Evolutionary conservation across 53 echinoderm and acorn worm species (phyloP).

Genomic region (Mesocentrotus franciscanus): DNA sequence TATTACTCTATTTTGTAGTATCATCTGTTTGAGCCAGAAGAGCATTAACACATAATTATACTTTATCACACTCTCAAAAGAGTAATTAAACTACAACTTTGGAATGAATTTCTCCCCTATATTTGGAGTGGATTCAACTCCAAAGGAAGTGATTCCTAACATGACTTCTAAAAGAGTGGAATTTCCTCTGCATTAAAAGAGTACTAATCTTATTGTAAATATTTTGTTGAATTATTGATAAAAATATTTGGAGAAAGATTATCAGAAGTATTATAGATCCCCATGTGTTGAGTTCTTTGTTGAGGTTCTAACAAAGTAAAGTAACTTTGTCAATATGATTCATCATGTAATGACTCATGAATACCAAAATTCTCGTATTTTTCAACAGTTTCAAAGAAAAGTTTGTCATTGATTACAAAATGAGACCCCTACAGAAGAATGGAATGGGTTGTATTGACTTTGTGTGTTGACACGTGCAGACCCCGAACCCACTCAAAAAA

Average conservation of each 20-base stretch:
- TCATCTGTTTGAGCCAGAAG: too few relatives aligned
- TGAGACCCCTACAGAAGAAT: slow-evolving; percentile 4
- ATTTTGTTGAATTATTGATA: background rate
- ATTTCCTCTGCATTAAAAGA: too few relatives aligned
- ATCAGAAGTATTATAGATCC: background rate
- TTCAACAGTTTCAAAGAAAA: slow-evolving; percentile 25
- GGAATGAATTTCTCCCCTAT: too few relatives aligned
- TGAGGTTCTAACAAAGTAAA: background rate
- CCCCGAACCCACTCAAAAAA: slow-evolving; percentile 36
- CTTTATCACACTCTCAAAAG: too few relatives aligned
- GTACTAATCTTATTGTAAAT: background rate
- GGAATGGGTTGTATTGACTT: slow-evolving; percentile 39
- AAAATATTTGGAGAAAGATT: background rate
- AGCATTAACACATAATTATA: too few relatives aligned
- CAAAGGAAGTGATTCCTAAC: too few relatives aligned
- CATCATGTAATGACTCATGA: slow-evolving; percentile 29
- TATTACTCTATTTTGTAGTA: too few relatives aligned
- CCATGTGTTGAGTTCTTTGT: slow-evolving; percentile 26
- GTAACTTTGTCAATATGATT: slow-evolving; percentile 7
- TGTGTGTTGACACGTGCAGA: slow-evolving; percentile 54
- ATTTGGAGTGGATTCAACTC: too few relatives aligned
- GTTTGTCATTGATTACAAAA: slow-evolving; percentile 38
- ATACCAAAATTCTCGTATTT: slow-evolving; percentile 24
- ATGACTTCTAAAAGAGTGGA: too few relatives aligned
- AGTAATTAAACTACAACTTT: too few relatives aligned